Evolutionary conservation across 2,888 invertebrate genomes (phyloP).

Genomic region (Liposcelis brunnea): DNA sequence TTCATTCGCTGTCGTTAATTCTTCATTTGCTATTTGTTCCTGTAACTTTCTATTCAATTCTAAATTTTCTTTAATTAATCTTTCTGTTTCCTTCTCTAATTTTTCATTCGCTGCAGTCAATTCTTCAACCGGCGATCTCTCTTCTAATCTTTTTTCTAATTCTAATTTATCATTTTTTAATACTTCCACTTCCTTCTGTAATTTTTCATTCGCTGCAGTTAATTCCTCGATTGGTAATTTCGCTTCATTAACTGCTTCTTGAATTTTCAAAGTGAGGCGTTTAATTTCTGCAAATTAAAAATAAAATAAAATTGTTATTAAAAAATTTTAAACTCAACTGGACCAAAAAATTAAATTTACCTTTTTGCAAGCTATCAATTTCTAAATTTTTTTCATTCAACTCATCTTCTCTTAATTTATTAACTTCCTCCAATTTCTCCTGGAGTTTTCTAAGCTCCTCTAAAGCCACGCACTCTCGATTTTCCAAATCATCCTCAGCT

Average conservation of each 20-base stretch:
- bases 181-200: not conserved
- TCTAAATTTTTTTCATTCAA: not conserved
- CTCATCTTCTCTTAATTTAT: not conserved
- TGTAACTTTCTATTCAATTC: not conserved
- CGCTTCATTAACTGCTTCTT: not conserved
- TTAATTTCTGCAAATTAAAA: no score
- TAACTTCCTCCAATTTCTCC: no score
- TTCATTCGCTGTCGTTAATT: no score
- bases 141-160: not conserved
- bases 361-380: not conserved
- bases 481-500: not conserved
- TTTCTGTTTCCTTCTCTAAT: not conserved
- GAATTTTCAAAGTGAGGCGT: not conserved
- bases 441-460: no score
- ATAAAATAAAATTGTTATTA: no score
- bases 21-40: no score
- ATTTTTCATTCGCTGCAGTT: not conserved
- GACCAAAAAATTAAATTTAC: no score
- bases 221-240: not conserved
- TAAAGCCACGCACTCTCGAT: not conserved
- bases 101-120: not conserved
- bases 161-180: not conserved
- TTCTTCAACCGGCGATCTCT: not conserved
- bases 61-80: not conserved
- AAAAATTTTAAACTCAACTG: no score